These are phyloP conservation scores for Pluvialis apricaria DNA, from an alignment of 2,113 vertebrate species.

Conservation along the genomic window DNA sequence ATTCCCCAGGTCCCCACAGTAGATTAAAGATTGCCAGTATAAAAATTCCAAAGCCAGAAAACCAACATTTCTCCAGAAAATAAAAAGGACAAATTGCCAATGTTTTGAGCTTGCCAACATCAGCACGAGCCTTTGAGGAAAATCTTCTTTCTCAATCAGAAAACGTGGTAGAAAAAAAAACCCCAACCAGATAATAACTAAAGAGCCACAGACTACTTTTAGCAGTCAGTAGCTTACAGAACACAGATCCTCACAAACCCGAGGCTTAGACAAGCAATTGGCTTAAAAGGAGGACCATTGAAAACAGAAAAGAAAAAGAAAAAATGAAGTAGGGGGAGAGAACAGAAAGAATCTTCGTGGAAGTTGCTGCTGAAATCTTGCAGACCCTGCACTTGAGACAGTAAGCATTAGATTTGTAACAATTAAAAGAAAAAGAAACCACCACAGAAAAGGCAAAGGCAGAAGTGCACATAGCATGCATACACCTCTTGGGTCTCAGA, in stretches of 20 bases:
- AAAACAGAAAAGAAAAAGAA: background rate
- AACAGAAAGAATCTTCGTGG: background rate
- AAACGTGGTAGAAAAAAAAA: background rate
- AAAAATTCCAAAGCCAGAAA: background rate
- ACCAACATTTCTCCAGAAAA: background rate
- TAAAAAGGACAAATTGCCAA: background rate
- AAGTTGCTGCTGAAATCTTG: background rate
- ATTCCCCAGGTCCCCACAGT: background rate
- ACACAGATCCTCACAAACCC: background rate
- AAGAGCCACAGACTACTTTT: background rate
- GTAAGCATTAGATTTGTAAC: background rate
- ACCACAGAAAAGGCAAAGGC: background rate
- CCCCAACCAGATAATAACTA: background rate
- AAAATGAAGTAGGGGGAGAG: accelerated
- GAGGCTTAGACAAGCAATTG: background rate
- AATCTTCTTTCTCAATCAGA: background rate
- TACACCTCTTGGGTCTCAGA: background rate
- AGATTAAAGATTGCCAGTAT: background rate
- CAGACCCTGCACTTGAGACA: background rate
- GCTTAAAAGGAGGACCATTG: background rate
- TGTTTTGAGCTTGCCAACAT: background rate
- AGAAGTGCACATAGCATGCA: background rate
- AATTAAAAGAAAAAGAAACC: background rate
- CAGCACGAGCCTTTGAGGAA: background rate
- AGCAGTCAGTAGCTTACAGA: background rate